Percentiles rank a stretch among this genome's conserved stretches.
Conservation (phyloP, 2,113 vertebrate species). For the Heloderma charlesbogerti region DNA sequence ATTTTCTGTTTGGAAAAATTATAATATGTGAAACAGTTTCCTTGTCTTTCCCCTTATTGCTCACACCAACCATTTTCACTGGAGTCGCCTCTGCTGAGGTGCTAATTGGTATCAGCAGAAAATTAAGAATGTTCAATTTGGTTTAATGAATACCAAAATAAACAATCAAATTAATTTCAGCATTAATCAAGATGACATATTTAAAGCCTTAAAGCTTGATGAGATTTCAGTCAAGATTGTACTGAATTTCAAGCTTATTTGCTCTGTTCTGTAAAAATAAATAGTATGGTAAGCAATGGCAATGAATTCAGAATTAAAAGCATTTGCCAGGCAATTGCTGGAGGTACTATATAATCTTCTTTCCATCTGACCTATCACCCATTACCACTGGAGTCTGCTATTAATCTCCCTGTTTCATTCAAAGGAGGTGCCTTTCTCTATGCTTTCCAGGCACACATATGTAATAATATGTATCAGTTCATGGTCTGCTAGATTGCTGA, state of each 20-base stretch:
- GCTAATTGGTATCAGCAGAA: background rate
- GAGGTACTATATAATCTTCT: background rate
- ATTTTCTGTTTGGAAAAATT: background rate
- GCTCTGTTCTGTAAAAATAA: background rate
- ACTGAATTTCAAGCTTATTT: conserved; percentile 13
- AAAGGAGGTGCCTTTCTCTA: background rate
- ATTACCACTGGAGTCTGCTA: background rate
- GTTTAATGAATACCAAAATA: background rate
- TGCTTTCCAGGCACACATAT: background rate
- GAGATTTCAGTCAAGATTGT: background rate
- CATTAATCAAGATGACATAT: background rate
- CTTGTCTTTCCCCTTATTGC: background rate
- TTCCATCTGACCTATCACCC: background rate
- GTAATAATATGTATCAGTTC: background rate
- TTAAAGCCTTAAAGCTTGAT: background rate
- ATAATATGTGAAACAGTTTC: background rate
- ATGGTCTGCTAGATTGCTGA: conserved; percentile 31
- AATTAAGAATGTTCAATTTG: background rate
- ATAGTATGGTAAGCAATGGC: background rate
- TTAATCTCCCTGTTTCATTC: conserved; percentile 16
- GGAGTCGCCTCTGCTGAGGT: background rate
- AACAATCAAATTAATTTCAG: background rate
- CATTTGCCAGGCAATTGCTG: background rate
- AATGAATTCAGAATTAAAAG: background rate
- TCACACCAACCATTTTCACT: background rate